These are phyloP conservation scores for Sterna hirundo DNA, from an alignment of 2,113 vertebrate genomes.

Conservation along the genomic window DNA sequence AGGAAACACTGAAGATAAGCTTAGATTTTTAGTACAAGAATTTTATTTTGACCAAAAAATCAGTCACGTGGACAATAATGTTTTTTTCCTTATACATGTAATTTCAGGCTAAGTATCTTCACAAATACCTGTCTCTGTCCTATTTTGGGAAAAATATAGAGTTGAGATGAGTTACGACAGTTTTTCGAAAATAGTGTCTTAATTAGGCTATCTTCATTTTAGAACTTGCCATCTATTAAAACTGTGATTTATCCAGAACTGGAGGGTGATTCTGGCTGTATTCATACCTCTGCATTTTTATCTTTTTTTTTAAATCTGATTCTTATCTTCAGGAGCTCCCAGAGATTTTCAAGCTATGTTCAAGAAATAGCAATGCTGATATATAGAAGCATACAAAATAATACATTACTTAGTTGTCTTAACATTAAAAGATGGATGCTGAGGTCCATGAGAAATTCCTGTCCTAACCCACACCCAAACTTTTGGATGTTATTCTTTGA, in stretches of 20 bases:
- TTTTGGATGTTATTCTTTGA: neutral
- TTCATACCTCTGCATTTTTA: neutral
- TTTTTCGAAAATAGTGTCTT: neutral
- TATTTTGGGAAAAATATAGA: neutral
- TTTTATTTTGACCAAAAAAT: neutral
- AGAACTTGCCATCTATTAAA: neutral
- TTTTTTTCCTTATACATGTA: neutral
- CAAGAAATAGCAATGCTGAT: neutral
- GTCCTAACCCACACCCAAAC: neutral
- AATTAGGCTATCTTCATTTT: neutral
- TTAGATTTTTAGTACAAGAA: neutral
- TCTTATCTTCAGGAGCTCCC: neutral
- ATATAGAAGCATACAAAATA: neutral
- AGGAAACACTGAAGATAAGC: neutral
- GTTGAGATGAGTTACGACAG: neutral
- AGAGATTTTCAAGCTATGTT: neutral
- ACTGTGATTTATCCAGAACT: neutral
- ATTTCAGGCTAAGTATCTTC: neutral
- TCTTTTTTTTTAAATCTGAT: neutral
- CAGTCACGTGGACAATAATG: neutral
- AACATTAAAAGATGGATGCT: neutral
- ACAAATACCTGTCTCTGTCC: neutral
- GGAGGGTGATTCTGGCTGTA: neutral
- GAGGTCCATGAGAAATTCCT: neutral
- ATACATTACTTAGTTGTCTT: neutral